Percentiles rank a stretch among this genome's conserved stretches.
Evolutionary conservation across 2,888 invertebrate species (phyloP).

Genomic region (Dynastes tityus): DNA sequence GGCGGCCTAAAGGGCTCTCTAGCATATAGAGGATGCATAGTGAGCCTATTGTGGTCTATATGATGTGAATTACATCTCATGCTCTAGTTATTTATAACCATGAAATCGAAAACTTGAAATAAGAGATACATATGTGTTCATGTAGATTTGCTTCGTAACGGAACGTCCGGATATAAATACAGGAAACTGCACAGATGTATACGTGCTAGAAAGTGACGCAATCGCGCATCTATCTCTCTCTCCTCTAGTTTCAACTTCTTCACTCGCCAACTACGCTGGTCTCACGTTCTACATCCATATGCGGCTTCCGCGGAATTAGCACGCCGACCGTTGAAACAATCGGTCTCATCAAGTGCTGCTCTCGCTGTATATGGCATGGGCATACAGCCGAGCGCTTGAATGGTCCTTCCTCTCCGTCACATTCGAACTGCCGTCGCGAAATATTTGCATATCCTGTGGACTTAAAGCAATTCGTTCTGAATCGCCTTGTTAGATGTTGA

Average conservation of each 20-base stretch:
- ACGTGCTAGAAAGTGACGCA: not conserved
- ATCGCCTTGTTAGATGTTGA: conserved; percentile 38
- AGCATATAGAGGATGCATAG: too few species aligned
- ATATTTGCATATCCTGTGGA: conserved; percentile 29
- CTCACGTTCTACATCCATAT: conserved; percentile 24
- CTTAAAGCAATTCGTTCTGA: conserved; percentile 32
- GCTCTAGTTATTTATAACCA: too few species aligned
- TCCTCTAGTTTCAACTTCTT: not conserved
- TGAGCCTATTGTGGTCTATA: too few species aligned
- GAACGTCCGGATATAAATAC: not conserved
- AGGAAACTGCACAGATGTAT: not conserved
- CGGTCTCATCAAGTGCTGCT: conserved; percentile 34
- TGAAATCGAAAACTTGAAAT: too few species aligned
- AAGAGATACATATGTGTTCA: too few species aligned
- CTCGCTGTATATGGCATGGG: not conserved
- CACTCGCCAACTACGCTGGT: not conserved
- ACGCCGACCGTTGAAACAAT: conserved; percentile 39
- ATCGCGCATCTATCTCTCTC: not conserved
- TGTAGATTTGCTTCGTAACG: too few species aligned
- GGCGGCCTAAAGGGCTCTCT: too few species aligned
- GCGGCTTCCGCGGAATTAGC: conserved; percentile 41
- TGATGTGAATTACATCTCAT: too few species aligned
- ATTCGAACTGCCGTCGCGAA: conserved; percentile 19
- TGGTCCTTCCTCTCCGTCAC: conserved; percentile 23
- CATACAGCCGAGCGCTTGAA: conserved; percentile 17